Conservation (phyloP, 1,140 invertebrate species). For the Drosophila erecta region DNA sequence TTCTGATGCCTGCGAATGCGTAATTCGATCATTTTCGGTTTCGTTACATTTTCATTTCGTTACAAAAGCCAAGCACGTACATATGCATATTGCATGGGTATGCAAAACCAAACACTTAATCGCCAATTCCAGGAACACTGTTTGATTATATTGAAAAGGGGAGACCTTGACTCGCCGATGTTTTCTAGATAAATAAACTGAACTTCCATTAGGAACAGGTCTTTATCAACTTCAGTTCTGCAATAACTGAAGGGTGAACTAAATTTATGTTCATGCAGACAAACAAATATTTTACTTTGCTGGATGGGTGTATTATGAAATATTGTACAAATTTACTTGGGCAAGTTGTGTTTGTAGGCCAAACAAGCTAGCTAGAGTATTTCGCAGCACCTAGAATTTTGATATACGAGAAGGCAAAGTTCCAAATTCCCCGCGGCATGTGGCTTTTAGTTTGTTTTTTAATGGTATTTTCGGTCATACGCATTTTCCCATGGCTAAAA, state of each 20-base stretch:
- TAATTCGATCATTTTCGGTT: constrained; percentile 50
- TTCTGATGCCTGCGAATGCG: constrained; percentile 29
- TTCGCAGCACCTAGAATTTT: constrained; percentile 19
- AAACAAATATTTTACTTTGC: constrained; percentile 43
- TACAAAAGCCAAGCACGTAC: constrained; percentile 24
- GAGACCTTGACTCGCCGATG: constrained; percentile 26
- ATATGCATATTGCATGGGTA: constrained; percentile 20
- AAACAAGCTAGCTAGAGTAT: constrained; percentile 35
- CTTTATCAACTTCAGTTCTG: constrained; percentile 38
- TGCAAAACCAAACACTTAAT: constrained; percentile 9
- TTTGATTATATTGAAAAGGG: constrained; percentile 9
- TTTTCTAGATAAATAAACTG: constrained; percentile 25
- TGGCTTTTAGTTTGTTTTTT: constrained; percentile 2
- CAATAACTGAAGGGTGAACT: constrained; percentile 10
- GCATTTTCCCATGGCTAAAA: constrained; percentile 61
- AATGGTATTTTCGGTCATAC: not conserved
- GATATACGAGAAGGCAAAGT: constrained; percentile 22
- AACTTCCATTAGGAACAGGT: constrained; percentile 31
- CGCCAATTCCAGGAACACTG: constrained; percentile 18
- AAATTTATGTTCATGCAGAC: constrained; percentile 24
- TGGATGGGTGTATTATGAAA: constrained; percentile 35
- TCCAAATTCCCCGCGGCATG: constrained; percentile 5
- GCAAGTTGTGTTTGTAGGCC: constrained; percentile 33
- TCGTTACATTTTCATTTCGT: not conserved
- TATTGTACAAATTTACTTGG: constrained; percentile 30